Base-by-base conservation (phyloP, 2,888 invertebrate genomes). In the Lycaena phlaeas region DNA sequence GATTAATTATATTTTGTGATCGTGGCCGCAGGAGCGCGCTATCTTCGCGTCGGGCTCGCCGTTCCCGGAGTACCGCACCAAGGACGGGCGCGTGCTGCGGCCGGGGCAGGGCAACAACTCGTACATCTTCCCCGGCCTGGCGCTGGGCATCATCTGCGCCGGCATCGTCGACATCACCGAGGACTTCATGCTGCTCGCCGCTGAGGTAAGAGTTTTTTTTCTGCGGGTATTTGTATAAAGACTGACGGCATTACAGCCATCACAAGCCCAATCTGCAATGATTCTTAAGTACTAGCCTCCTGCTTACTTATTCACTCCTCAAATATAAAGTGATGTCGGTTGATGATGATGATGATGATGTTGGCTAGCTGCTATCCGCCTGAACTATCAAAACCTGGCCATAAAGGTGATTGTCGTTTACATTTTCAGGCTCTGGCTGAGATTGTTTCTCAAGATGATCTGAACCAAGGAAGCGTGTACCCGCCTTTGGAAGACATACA, bases 31-130 rank as follows among this genome's bases (percentile, higher is more conserved):
- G 92, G 98, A 98, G 27, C 90, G 89, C 46, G 94, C 92, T 40
- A 88, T 99, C 46, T 99, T 98, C 82, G 97, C 98, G 14, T 96
- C 96, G 45, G 99, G 99, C 14, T 97, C 97, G 15, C 99, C 99
- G 9, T 99, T 99, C 81, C 88, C 90, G 37, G 93, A 95, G 0
- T 94, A 96, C 43, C 89, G 87, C 39, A 86, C 91, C 43, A 85
- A 85, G 65, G 90, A 93, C 50, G 96, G 95, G 1, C 90, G 92
- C 67, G 90, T 90, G 5, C 92, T 89, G 68, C 78, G 90, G 59
- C 97, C 99, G 0, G 99, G 99, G 0, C 99, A 99, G 78, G 99
- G 99, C 44, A 98, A 98, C 84, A 98, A 98, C 82, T 91, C 97
- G 0, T 98, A 98, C 82, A 96, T 98, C 73, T 97, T 97, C 89